These are phyloP conservation scores for Chaenodraco wilsoni DNA, from an alignment of 2,797 vertebrate genomes.

Conservation along the genomic window DNA sequence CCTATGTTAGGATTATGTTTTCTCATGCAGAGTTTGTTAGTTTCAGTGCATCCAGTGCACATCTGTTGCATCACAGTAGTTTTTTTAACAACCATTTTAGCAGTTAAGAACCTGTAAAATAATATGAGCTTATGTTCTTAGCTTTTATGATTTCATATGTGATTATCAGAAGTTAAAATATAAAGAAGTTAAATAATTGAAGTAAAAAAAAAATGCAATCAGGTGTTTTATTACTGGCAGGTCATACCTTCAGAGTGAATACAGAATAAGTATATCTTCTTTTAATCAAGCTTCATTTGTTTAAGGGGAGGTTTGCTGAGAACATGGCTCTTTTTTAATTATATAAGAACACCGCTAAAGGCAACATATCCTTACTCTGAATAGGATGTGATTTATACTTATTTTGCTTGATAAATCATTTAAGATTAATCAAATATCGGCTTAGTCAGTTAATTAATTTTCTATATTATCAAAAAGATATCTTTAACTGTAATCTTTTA, in stretches of 20 bases:
- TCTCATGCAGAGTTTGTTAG: slow-evolving; percentile 1
- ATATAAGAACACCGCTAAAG: background rate
- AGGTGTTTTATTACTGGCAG: background rate
- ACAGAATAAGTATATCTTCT: too few species aligned
- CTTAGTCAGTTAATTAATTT: background rate
- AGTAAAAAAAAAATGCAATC: background rate
- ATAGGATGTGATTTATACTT: background rate
- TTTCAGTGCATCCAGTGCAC: slow-evolving; percentile 2
- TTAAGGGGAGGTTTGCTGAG: too few species aligned
- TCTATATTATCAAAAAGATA: background rate
- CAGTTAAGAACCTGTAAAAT: background rate
- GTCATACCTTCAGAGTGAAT: background rate
- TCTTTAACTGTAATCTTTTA: background rate
- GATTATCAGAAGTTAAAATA: background rate
- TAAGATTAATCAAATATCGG: slow-evolving; percentile 6
- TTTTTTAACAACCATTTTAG: background rate
- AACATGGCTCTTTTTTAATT: background rate
- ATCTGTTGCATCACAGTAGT: slow-evolving; percentile 4
- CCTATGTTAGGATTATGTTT: background rate
- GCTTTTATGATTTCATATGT: background rate
- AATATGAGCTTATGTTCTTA: background rate
- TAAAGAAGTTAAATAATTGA: background rate
- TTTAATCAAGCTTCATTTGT: too few species aligned
- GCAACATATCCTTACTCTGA: background rate
- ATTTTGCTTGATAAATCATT: background rate